Base-by-base conservation (phyloP, 2,888 invertebrate species). In the Aromia moschata region DNA sequence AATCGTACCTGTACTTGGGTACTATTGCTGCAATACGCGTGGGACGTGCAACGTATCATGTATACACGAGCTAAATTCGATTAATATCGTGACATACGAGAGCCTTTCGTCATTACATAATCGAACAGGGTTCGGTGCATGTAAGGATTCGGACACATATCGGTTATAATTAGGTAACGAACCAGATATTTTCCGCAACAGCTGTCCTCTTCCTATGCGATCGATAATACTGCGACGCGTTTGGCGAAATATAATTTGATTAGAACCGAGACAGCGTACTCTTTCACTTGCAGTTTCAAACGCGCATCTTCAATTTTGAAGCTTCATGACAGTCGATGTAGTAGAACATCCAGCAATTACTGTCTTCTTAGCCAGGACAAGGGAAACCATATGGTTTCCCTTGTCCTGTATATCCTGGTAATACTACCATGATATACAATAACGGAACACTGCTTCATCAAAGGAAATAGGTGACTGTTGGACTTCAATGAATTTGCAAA, bases 41-140 rank as follows among this genome's bases (percentile, higher is more conserved):
- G 37, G 49, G 49, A 20, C 11, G 25, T 33, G 2, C 2, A 2
- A 33, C 17, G 36, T 36, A 46, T 16, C 11, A 17, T 46, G 17
- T 16, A 33, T 36, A 15, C 46, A 25, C 30, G 30, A n/a, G n/a
- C n/a, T n/a, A n/a, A n/a, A n/a, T n/a, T n/a, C n/a, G n/a, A 15
- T 16, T 46, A 36, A 46, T 46, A 36, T 36, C 17, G 46, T 46
- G 46, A 46, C 46, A 46, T 45, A 31, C 16, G 45, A n/a, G 31
- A 31, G 36, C 36, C 46, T 46, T 46, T 46, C 46, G 12, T 46
- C 17, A 36, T 46, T 46, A 33, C 46, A 36, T 46, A 46, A 46
- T 18, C 33, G 46, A 36, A 33, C 33, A 7, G 41, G 18, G 12
- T 18, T 10, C 10, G 41, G 20, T 40, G 38, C 10, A 40, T 15